Conservation (phyloP, 2,888 invertebrate genomes). For the Deilephila elpenor region DNA sequence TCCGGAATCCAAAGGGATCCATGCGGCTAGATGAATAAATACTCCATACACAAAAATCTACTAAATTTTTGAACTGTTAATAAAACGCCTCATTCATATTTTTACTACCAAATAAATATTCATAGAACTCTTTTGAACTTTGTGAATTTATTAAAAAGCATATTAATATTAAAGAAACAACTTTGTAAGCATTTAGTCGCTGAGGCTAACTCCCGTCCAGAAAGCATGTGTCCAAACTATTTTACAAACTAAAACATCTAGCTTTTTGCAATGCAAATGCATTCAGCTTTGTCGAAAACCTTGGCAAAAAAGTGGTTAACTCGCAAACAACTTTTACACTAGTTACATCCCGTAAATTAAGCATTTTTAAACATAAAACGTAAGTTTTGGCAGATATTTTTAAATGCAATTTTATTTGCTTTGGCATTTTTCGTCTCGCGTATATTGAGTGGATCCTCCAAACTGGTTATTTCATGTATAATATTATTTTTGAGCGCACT, state of each 20-base stretch:
- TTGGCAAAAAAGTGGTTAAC: slow-evolving; percentile 15
- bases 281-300: slow-evolving; percentile 18
- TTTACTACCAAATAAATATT: neutral
- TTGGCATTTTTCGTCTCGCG: neutral
- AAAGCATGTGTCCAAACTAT: slow-evolving; percentile 26
- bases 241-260: slow-evolving; percentile 21
- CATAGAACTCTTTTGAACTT: neutral
- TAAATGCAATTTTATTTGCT: neutral
- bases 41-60: too few species aligned
- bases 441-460: neutral
- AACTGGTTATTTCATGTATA: neutral
- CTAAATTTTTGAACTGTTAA: too few species aligned
- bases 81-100: too few species aligned
- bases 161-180: neutral
- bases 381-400: slow-evolving; percentile 14
- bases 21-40: too few species aligned
- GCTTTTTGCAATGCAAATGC: slow-evolving; percentile 25
- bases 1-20: too few species aligned
- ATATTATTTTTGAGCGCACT: neutral
- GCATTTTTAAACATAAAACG: slow-evolving; percentile 18
- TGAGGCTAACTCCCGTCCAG: neutral
- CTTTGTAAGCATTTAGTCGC: neutral
- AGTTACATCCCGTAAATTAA: slow-evolving; percentile 24
- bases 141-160: neutral
- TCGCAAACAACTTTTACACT: slow-evolving; percentile 13